phyloP scores from a whole-genome alignment of 2,888 invertebrate genomes.

The Caenorhabditis plicata region DNA sequence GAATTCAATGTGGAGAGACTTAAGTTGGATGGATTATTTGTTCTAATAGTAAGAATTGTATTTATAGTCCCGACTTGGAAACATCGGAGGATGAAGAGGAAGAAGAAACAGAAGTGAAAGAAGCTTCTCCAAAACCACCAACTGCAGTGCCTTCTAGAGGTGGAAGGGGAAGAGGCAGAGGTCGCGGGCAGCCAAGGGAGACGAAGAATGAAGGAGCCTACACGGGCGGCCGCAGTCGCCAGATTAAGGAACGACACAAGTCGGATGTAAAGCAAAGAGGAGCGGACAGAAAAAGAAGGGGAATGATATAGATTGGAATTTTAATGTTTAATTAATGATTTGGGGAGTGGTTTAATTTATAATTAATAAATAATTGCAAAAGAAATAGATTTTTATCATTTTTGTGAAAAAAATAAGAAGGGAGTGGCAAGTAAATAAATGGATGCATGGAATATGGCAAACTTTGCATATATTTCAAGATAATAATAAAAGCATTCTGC shows the following conservation, averaged over 20 bases:
- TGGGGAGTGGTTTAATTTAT: not conserved
- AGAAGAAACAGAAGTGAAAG: constrained; percentile 2
- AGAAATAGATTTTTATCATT: no score
- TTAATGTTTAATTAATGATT: no score
- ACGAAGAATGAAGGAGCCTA: constrained; percentile 10
- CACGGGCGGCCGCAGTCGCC: constrained; percentile 47
- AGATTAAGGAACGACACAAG: constrained; percentile 49
- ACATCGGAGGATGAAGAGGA: constrained; percentile 19
- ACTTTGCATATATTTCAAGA: no score
- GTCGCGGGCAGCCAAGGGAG: constrained; percentile 5
- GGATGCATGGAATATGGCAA: no score
- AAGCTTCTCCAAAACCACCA: not conserved
- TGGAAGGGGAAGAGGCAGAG: constrained; percentile 10
- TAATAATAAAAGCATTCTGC: no score
- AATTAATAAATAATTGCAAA: no score
- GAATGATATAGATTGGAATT: no score
- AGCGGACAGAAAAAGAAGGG: constrained; percentile 43
- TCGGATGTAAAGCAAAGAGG: constrained; percentile 45
- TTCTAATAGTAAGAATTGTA: not conserved
- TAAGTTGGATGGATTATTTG: constrained; percentile 34
- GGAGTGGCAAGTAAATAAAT: no score
- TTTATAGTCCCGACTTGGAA: constrained; percentile 21
- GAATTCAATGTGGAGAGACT: constrained; percentile 42
- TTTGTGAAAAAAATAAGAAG: no score
- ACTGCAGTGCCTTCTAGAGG: not conserved